Percentiles rank a stretch among this genome's conserved stretches.
These are phyloP conservation scores for Anoplolepis gracilipes DNA, from an alignment of 1,140 invertebrate genomes.

Conservation along the genomic window DNA sequence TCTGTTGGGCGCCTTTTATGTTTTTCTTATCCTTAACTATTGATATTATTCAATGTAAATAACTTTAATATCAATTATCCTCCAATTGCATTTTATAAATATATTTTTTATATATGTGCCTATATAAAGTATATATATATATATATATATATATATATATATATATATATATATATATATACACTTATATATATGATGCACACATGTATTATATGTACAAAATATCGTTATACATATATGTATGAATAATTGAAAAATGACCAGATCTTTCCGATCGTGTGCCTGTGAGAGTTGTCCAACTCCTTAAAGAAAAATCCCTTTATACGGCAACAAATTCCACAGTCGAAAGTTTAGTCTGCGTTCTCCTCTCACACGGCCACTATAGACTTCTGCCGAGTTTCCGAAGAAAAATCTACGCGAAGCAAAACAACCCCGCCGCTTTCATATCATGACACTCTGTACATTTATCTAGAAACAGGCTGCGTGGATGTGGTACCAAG, in stretches of 20 bases:
- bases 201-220: neutral
- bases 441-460: constrained; percentile 54
- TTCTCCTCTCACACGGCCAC: neutral
- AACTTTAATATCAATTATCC: neutral
- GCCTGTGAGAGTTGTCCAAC: constrained; percentile 2
- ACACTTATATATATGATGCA: too few species aligned
- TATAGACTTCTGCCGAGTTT: constrained; percentile 29
- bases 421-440: constrained; percentile 47
- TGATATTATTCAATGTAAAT: neutral
- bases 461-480: constrained; percentile 37
- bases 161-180: neutral
- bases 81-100: neutral
- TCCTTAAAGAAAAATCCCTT: constrained; percentile 49
- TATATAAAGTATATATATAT: neutral
- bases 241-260: neutral
- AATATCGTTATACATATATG: neutral
- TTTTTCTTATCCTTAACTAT: neutral
- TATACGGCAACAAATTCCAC: constrained; percentile 47
- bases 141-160: neutral
- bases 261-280: neutral
- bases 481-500: constrained; percentile 58
- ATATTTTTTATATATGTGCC: neutral
- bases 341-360: constrained; percentile 52
- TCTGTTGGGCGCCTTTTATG: constrained; percentile 13
- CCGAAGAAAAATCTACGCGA: constrained; percentile 45